phyloP scores from a whole-genome alignment of 2,888 invertebrate genomes.

The Cryptophagus acutangulus region DNA sequence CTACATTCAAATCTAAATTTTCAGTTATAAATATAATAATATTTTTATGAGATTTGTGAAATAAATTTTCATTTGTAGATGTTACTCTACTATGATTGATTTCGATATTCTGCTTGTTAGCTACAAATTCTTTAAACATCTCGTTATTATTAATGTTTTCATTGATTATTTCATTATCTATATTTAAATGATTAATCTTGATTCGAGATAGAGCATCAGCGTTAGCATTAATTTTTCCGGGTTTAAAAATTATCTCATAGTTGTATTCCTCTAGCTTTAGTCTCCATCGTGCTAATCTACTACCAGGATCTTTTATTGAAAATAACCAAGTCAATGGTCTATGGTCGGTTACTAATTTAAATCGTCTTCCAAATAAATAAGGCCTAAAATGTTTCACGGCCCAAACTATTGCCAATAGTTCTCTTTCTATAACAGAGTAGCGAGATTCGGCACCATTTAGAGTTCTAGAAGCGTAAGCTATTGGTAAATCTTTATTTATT shows the following conservation, averaged over 20 bases:
- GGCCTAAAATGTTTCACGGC: conserved; percentile 18
- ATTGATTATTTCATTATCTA: too few relatives aligned
- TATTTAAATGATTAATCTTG: conserved; percentile 12
- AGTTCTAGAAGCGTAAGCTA: conserved; percentile 26
- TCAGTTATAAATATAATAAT: too few relatives aligned
- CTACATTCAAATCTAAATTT: too few relatives aligned
- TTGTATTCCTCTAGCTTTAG: conserved; percentile 33
- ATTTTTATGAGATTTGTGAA: too few relatives aligned
- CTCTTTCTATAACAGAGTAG: conserved; percentile 25
- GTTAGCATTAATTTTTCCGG: conserved; percentile 24
- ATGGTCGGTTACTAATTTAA: conserved; percentile 37
- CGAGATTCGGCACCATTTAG: conserved; percentile 20
- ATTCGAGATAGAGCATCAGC: conserved; percentile 20
- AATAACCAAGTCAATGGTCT: conserved; percentile 30
- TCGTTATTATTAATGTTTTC: background rate
- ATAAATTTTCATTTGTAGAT: too few relatives aligned
- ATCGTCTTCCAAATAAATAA: conserved; percentile 25
- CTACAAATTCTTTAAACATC: background rate
- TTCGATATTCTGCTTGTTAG: background rate
- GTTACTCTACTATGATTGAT: background rate
- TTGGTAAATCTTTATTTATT: conserved; percentile 19
- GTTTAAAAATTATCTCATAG: conserved; percentile 30
- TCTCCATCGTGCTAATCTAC: conserved; percentile 32
- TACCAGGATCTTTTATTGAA: conserved; percentile 27
- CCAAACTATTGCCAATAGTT: conserved; percentile 28